Conservation (phyloP, 1,140 invertebrate genomes). For the Spodoptera litura region DNA sequence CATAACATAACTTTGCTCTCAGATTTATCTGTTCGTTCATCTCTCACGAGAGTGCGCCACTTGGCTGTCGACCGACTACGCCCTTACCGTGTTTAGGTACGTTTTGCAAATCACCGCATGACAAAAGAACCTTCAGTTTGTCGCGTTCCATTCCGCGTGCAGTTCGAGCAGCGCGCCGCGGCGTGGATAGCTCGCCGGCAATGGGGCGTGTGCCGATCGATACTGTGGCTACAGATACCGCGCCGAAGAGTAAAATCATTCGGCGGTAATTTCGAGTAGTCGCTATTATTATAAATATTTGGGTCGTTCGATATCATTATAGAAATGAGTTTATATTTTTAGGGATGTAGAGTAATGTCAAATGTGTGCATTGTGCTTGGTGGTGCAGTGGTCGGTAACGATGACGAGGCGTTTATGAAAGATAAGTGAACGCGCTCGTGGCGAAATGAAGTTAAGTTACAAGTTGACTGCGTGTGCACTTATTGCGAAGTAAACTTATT, state of each 20-base stretch:
- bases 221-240: conserved; percentile 63
- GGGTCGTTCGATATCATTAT: conserved; percentile 30
- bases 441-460: conserved; percentile 32
- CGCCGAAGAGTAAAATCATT: conserved; percentile 69
- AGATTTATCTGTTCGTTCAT: conserved; percentile 79
- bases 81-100: conserved; percentile 73
- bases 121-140: conserved; percentile 59
- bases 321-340: conserved; percentile 6
- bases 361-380: neutral
- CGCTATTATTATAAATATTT: conserved; percentile 43
- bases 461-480: conserved; percentile 19
- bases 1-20: conserved; percentile 49
- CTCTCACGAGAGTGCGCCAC: conserved; percentile 84
- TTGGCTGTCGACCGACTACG: conserved; percentile 74
- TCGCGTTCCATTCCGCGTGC: conserved; percentile 70
- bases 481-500: conserved; percentile 18
- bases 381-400: conserved; percentile 17
- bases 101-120: conserved; percentile 69
- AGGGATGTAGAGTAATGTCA: neutral
- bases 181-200: conserved; percentile 62
- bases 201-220: conserved; percentile 76
- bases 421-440: conserved; percentile 8
- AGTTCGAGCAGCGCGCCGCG: conserved; percentile 48
- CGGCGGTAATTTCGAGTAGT: conserved; percentile 71
- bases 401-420: conserved; percentile 64